Conservation (phyloP, 2,888 invertebrate genomes). For the Leptogaster cylindrica region DNA sequence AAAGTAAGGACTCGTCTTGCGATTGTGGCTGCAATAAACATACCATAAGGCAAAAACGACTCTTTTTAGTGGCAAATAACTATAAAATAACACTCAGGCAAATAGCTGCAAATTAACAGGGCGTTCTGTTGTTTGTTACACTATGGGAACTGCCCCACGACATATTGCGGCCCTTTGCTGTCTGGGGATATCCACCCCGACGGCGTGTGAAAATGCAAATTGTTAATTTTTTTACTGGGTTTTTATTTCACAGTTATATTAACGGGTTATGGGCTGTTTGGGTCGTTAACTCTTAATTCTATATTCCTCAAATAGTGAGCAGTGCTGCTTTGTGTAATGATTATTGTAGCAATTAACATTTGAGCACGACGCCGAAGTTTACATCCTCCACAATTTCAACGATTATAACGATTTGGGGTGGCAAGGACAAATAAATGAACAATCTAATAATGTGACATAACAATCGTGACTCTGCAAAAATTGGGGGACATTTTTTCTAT, state of each 20-base stretch:
- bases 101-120: constrained; percentile 49
- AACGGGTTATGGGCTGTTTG: background rate
- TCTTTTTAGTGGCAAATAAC: constrained; percentile 48
- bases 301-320: no score
- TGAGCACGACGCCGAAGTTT: no score
- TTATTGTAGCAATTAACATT: no score
- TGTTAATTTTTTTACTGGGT: constrained; percentile 13
- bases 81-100: constrained; percentile 49
- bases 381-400: no score
- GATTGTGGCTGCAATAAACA: constrained; percentile 41
- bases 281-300: background rate
- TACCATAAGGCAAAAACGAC: constrained; percentile 42
- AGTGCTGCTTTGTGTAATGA: no score
- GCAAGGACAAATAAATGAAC: no score
- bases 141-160: constrained; percentile 13
- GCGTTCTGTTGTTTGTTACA: constrained; percentile 45
- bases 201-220: constrained; percentile 33
- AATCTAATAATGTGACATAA: no score
- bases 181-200: background rate
- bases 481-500: no score
- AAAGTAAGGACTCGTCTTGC: constrained; percentile 36
- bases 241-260: constrained; percentile 1
- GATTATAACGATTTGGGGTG: no score
- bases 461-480: no score
- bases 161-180: constrained; percentile 1